Evolutionary conservation across 2,797 vertebrate genomes (phyloP), one percentile per base, ranked within the genome.

Genomic region (Cheirogaleus major): DNA sequence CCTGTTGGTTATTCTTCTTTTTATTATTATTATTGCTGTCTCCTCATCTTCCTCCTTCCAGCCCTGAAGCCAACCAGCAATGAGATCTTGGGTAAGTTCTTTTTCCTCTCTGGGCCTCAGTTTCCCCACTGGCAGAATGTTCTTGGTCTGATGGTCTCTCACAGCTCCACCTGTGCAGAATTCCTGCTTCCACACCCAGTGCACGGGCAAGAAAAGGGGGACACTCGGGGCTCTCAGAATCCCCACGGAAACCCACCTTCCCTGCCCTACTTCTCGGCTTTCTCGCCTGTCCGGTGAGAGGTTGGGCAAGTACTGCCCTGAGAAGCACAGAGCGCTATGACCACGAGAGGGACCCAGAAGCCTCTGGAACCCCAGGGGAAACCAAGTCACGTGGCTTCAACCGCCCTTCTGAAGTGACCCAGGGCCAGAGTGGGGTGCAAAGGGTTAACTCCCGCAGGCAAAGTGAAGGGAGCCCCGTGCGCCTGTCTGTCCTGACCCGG

Each of bases 401-500:
- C 2, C 1, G 20, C n/a, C 82, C 10, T 41, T 73, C 35, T 5
- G 18, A 6, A 35, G 30, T 9, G 1, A 30, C 50, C 38, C 55
- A 1, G 43, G 35, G 59, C 72, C 52, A 38, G 27, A 41, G 43
- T 5, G 7, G n/a, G 57, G 27, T 0, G 98, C 98, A 89, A 97
- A 97, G 97, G 96, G 98, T 98, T 98, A 98, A 97, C 61, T 97
- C 98, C 98, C 14, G 0, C 4, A 88, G 98, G 43, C 90, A 93
- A 93, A 97, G 98, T 98, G 98, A 98, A 98, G 98, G 99, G 99
- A 98, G 91, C 98, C 97, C 97, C 7, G 27, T 41, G 82, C 13
- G 87, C 98, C 98, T 48, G 48, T 11, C 3, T 98, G 98, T 98
- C 99, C 98, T 99, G 99, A 99, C 99, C 98, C 98, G 98, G 98